Evolutionary conservation across 92 coral and sea anemone species (phyloP), one percentile per base, ranked within the genome.

Genomic region (Epizoanthus illoricatus): DNA sequence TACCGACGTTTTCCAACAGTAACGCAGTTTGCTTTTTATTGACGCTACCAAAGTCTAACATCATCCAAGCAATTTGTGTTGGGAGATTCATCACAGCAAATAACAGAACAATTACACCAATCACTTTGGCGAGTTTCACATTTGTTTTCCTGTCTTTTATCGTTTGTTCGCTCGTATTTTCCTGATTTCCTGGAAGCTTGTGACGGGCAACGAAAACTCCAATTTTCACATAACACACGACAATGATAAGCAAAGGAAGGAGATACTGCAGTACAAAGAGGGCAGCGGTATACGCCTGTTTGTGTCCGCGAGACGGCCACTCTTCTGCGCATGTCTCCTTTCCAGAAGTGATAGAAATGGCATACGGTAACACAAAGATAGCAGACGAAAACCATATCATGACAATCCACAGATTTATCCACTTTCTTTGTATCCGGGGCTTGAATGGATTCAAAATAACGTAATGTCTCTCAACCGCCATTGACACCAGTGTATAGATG

Each of bases 401-500:
- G 15, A 9, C 13, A 52, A 52, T 11, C 56, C 56, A 52, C 3
- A 74, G 45, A 17, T 24, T 28, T 33, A 1, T 17, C 79, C 79
- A 55, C 36, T 49, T 74, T 19, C 12, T 74, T 23, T 23, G 15
- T 56, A 74, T 56, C 7, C 65, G 42, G 17, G 79, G 39, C 3
- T 54, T 74, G 65, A 74, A 74, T 74, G 79, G 79, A 33, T 74
- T 55, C 45, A 74, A 5, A 12, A 74, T 55, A 56, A 74, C 79
- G 40, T 74, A 33, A 15, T 74, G 79, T 33, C 79, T 56, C 56
- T 74, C 79, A 55, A 54, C 21, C 20, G 76, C 61, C 76, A 72
- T 72, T 72, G 76, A 72, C 10, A 45, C 61, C 15, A 72, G 60
- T 49, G 76, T 72, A 1, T 4, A 72, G 17, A 72, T 33, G 54